These are phyloP conservation scores for Cephalopterus ornatus DNA, from an alignment of 2,113 vertebrate species.

Conservation along the genomic window DNA sequence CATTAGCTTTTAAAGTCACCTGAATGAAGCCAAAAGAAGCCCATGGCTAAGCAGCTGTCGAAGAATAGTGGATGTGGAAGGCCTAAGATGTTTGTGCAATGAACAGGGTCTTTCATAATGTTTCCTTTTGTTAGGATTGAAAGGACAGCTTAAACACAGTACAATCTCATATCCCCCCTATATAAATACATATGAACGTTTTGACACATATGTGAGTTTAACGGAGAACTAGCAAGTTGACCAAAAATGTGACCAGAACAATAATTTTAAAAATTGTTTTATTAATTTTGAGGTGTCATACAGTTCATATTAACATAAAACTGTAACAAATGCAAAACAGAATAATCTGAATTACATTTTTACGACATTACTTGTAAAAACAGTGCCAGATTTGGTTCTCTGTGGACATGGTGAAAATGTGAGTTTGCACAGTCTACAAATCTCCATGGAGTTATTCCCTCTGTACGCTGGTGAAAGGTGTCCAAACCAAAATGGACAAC, in stretches of 20 bases:
- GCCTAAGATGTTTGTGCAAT: not conserved
- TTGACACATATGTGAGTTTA: not conserved
- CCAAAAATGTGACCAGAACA: not conserved
- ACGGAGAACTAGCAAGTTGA: not conserved
- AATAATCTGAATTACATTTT: not conserved
- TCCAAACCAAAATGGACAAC: not conserved
- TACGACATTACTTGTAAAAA: not conserved
- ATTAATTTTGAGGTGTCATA: not conserved
- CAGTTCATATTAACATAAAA: not conserved
- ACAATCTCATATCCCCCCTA: not conserved
- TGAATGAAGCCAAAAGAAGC: not conserved
- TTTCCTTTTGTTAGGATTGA: not conserved
- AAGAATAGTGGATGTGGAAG: not conserved
- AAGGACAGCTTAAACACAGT: not conserved
- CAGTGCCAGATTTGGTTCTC: not conserved
- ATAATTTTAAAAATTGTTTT: not conserved
- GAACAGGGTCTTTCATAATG: not conserved
- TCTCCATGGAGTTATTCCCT: not conserved
- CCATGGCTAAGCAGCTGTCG: not conserved
- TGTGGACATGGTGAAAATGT: not conserved
- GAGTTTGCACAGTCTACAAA: not conserved
- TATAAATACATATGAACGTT: not conserved
- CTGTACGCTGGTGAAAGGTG: fast-evolving
- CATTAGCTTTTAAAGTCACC: slow-evolving; percentile 19
- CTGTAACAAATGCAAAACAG: not conserved